Evolutionary conservation across 2,797 vertebrate genomes (phyloP).

Genomic region (Margarornis squamiger): DNA sequence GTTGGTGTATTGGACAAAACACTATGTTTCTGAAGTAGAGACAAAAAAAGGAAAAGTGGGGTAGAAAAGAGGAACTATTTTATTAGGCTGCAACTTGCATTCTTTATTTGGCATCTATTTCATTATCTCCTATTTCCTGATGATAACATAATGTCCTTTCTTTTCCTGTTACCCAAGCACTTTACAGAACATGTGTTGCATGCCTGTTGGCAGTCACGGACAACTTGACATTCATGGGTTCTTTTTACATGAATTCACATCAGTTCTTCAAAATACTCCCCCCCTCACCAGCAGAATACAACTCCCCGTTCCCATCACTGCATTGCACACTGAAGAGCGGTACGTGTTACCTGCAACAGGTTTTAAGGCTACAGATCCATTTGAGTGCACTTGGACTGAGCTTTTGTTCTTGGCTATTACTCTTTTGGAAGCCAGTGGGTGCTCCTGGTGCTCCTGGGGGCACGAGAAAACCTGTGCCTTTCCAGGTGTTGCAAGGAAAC

Average conservation of each 20-base stretch:
- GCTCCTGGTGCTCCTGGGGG: neutral
- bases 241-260: neutral
- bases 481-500: neutral
- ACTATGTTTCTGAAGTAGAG: conserved; percentile 13
- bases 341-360: neutral
- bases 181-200: conserved; percentile 66
- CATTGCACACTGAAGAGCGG: neutral
- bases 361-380: neutral
- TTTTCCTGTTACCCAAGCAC: conserved; percentile 79
- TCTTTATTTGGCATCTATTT: conserved; percentile 65
- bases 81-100: conserved; percentile 14
- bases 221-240: conserved; percentile 30
- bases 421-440: neutral
- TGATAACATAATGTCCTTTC: conserved; percentile 62
- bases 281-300: neutral
- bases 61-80: conserved; percentile 49
- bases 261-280: neutral
- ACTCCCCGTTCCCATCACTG: neutral
- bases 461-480: neutral
- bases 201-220: conserved; percentile 57
- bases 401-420: accelerated
- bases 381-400: neutral
- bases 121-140: conserved; percentile 74
- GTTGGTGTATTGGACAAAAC: neutral
- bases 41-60: neutral